phyloP scores from a whole-genome alignment of 2,888 invertebrate genomes.

The Tipula unca region DNA sequence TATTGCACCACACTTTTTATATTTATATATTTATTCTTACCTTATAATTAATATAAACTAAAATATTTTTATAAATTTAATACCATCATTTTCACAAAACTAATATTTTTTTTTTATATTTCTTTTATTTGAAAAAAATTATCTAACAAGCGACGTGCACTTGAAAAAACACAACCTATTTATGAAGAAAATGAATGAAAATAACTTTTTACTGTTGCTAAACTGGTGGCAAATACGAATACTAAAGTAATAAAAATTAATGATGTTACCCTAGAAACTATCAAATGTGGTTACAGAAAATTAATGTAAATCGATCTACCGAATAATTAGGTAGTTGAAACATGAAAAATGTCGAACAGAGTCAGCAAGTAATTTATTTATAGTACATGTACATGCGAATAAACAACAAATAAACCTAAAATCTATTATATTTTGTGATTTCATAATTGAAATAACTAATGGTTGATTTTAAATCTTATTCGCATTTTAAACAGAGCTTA shows the following conservation, averaged over 20 bases:
- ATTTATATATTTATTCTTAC: neutral
- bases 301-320: too few relatives aligned
- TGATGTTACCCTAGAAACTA: neutral
- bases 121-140: neutral
- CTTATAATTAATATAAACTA: neutral
- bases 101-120: neutral
- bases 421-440: too few relatives aligned
- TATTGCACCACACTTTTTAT: neutral
- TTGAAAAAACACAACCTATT: neutral
- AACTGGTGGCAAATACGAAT: neutral
- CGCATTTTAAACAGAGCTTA: too few relatives aligned
- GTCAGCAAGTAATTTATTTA: too few relatives aligned
- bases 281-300: neutral
- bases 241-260: neutral
- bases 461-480: too few relatives aligned
- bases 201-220: neutral
- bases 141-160: constrained; percentile 2
- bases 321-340: too few relatives aligned
- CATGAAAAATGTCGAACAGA: too few relatives aligned
- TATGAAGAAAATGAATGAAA: constrained; percentile 1
- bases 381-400: too few relatives aligned
- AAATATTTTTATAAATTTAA: neutral
- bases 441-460: too few relatives aligned
- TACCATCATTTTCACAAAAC: neutral
- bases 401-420: too few relatives aligned